These are phyloP conservation scores for Platanista minor DNA, from an alignment of 2,113 vertebrate species.

Conservation along the genomic window DNA sequence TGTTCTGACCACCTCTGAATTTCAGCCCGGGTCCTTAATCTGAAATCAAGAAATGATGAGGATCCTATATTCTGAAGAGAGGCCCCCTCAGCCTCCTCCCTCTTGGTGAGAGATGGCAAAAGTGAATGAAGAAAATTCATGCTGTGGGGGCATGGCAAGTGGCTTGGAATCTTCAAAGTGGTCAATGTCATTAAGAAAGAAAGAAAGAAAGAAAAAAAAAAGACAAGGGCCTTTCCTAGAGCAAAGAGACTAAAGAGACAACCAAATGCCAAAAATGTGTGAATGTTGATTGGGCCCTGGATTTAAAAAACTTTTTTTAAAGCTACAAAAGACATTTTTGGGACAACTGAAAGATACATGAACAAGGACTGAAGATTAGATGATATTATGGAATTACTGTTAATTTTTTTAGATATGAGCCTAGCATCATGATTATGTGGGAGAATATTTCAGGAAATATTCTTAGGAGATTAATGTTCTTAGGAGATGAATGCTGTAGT, in stretches of 20 bases:
- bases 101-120: not conserved
- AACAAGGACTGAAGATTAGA: not conserved
- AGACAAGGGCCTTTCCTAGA: not conserved
- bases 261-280: not conserved
- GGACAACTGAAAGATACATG: not conserved
- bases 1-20: not conserved
- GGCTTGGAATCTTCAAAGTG: not conserved
- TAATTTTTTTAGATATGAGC: not conserved
- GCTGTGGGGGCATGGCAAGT: not conserved
- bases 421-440: not conserved
- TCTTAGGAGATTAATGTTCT: not conserved
- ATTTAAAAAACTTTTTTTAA: not conserved
- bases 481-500: not conserved
- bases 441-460: not conserved
- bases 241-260: not conserved
- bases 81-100: not conserved
- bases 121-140: not conserved
- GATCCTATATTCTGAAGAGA: not conserved
- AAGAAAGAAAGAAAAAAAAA: not conserved
- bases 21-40: not conserved
- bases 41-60: not conserved
- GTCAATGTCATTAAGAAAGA: not conserved
- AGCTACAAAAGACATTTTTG: not conserved
- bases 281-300: not conserved
- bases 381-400: not conserved